These are phyloP conservation scores for Abrostola tripartita DNA, from an alignment of 2,888 invertebrate genomes.

Conservation along the genomic window DNA sequence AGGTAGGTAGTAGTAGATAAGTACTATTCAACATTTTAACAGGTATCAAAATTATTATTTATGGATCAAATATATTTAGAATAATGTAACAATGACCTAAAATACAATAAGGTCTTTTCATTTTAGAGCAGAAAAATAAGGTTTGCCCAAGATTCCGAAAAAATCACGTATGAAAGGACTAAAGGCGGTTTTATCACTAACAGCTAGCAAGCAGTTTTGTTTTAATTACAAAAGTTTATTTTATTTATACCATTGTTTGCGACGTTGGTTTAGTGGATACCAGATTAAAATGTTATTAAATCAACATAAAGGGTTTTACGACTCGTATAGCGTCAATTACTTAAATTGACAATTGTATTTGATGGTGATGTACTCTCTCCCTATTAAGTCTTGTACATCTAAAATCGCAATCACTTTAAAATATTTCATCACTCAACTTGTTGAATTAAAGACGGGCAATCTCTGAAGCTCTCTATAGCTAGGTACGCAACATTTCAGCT, in stretches of 20 bases:
- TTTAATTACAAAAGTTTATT: constrained; percentile 1
- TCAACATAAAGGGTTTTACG: not conserved
- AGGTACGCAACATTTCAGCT: constrained; percentile 19
- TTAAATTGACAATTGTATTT: not conserved
- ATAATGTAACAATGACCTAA: no score
- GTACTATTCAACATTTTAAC: no score
- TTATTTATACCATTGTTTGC: not conserved
- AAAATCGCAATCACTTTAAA: constrained; percentile 2
- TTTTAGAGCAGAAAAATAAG: no score
- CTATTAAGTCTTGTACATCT: not conserved
- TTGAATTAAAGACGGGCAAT: constrained; percentile 21
- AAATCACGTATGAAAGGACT: not conserved
- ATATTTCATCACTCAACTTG: constrained; percentile 17
- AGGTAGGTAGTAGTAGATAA: no score
- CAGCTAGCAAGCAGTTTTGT: not conserved
- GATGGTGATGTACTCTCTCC: not conserved
- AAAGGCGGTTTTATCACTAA: not conserved
- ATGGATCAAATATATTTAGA: no score
- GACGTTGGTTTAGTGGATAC: not conserved
- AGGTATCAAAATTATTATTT: no score
- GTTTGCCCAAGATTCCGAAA: no score
- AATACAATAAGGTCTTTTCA: no score
- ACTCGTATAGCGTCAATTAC: not conserved
- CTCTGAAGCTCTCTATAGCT: constrained; percentile 9
- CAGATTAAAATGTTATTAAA: no score